Percentiles rank a stretch among this genome's conserved stretches.
Evolutionary conservation across 2,888 invertebrate species (phyloP).

Genomic region (Bembecia ichneumoniformis): DNA sequence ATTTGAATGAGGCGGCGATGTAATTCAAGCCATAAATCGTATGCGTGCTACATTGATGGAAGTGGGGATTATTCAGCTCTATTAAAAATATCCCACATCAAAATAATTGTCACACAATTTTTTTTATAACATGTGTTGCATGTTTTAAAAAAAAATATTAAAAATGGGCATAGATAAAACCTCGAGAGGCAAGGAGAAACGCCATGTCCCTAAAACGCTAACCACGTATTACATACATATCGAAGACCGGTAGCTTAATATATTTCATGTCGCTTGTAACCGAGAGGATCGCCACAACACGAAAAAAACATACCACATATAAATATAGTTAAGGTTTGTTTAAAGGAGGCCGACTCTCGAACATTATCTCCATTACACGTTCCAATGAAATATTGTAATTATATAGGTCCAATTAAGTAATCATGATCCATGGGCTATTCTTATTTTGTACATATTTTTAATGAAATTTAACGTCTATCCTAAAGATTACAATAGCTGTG

Average conservation of each 20-base stretch:
- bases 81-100: constrained; percentile 1
- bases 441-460: too few species aligned
- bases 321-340: constrained; percentile 35
- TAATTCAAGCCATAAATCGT: constrained; percentile 11
- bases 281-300: constrained; percentile 20
- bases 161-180: too few species aligned
- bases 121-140: neutral
- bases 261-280: constrained; percentile 51
- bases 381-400: too few species aligned
- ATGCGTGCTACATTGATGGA: constrained; percentile 8
- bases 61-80: constrained; percentile 9
- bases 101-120: neutral
- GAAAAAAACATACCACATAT: constrained; percentile 27
- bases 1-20: neutral
- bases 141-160: too few species aligned
- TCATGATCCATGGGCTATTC: neutral
- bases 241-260: constrained; percentile 66
- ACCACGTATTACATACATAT: constrained; percentile 21
- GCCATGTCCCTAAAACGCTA: neutral
- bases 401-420: constrained; percentile 1
- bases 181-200: too few species aligned
- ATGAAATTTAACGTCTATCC: too few species aligned
- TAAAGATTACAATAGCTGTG: too few species aligned
- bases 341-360: constrained; percentile 16
- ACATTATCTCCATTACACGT: neutral